Percentiles rank a stretch among this genome's conserved stretches.
Conservation (phyloP, 1,140 invertebrate species). For the Heliconius hermathena region DNA sequence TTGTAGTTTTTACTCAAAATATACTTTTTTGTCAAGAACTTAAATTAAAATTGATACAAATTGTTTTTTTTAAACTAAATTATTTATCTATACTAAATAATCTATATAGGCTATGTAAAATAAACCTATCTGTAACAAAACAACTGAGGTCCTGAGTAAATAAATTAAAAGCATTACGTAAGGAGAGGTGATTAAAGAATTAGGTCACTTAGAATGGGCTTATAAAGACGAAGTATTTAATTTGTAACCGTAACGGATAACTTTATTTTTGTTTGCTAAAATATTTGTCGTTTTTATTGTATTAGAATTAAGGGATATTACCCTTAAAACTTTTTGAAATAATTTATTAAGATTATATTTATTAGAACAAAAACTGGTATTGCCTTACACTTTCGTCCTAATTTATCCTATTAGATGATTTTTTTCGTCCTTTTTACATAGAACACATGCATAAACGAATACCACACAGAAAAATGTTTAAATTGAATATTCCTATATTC, state of each 20-base stretch:
- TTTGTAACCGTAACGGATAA: slow-evolving; percentile 5
- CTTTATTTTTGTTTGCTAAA: neutral
- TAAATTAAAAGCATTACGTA: slow-evolving; percentile 29
- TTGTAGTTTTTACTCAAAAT: too few species aligned
- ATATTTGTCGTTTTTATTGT: neutral
- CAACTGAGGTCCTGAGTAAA: slow-evolving; percentile 22
- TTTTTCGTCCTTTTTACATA: too few species aligned
- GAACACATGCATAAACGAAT: too few species aligned
- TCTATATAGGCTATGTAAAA: neutral
- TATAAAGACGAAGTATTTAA: slow-evolving; percentile 31
- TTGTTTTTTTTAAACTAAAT: neutral
- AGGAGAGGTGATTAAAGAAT: slow-evolving; percentile 33
- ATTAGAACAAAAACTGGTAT: too few species aligned
- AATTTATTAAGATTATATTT: too few species aligned
- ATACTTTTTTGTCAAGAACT: neutral
- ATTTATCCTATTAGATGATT: too few species aligned
- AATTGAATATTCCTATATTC: too few species aligned
- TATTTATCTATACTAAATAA: neutral
- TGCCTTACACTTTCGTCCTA: too few species aligned
- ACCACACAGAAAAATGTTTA: too few species aligned
- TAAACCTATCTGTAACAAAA: neutral
- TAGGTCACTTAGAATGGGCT: slow-evolving; percentile 26
- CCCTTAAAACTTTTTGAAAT: too few species aligned
- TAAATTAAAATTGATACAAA: neutral
- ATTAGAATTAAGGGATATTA: neutral